Evolutionary conservation across 1,140 invertebrate species (phyloP).

Genomic region (Antheraea pernyi): DNA sequence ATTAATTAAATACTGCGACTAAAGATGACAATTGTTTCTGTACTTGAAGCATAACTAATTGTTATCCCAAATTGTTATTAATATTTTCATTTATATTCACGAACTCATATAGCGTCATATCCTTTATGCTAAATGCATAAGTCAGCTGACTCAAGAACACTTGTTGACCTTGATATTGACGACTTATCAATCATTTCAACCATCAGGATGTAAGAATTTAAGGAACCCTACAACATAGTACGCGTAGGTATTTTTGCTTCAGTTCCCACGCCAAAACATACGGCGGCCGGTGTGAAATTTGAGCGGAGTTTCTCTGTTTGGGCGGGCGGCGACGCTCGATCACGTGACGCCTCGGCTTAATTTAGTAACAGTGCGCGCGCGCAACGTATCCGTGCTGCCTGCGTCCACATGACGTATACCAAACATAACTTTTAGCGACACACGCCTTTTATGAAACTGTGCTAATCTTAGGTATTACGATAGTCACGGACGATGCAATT

Average conservation of each 20-base stretch:
- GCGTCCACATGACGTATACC: constrained; percentile 6
- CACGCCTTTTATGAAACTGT: constrained; percentile 63
- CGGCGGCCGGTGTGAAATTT: constrained; percentile 59
- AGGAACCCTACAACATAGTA: background rate
- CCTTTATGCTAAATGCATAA: constrained; percentile 11
- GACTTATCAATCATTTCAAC: constrained; percentile 31
- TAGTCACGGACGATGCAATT: constrained; percentile 34
- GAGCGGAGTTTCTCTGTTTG: constrained; percentile 77
- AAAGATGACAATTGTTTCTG: background rate
- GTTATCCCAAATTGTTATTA: too few relatives aligned
- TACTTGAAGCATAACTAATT: too few relatives aligned
- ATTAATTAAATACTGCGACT: background rate
- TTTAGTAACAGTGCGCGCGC: constrained; percentile 63
- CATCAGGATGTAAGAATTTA: constrained; percentile 12
- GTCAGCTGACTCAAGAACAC: constrained; percentile 37
- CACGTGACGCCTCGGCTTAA: constrained; percentile 68
- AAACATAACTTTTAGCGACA: constrained; percentile 53
- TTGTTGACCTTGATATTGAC: constrained; percentile 49
- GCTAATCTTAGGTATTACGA: constrained; percentile 64
- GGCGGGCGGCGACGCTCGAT: constrained; percentile 66
- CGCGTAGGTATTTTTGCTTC: background rate
- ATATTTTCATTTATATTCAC: background rate
- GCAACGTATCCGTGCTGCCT: constrained; percentile 37
- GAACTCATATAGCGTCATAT: background rate
- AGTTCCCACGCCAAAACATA: constrained; percentile 32